Conservation (phyloP, 2,888 invertebrate genomes). For the Ectemnius cavifrons region DNA sequence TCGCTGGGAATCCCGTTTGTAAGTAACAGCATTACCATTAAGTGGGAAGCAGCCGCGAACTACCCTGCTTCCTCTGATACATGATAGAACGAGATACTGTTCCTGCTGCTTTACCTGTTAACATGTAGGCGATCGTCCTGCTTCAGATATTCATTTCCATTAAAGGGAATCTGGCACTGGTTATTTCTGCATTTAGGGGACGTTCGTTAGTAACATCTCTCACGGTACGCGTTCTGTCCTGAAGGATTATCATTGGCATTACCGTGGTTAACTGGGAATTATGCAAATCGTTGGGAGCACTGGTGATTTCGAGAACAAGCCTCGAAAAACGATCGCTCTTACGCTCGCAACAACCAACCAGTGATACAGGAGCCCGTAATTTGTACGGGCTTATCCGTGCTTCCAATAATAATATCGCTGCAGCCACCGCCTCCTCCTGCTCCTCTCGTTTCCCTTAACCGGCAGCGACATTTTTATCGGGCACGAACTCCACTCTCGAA, state of each 20-base stretch:
- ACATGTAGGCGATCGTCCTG: background rate
- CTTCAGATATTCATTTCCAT: constrained; percentile 23
- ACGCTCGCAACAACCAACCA: background rate
- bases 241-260: constrained; percentile 28
- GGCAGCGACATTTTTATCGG: background rate
- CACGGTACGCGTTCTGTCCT: background rate
- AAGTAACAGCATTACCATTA: constrained; percentile 27
- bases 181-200: constrained; percentile 11
- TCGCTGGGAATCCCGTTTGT: constrained; percentile 12
- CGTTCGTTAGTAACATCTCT: constrained; percentile 28
- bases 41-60: constrained; percentile 29
- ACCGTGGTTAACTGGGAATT: constrained; percentile 6
- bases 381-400: background rate
- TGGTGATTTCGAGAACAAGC: constrained; percentile 8
- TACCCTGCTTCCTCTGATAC: constrained; percentile 10
- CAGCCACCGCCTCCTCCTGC: background rate
- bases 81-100: too few relatives aligned
- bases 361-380: background rate
- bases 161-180: constrained; percentile 33
- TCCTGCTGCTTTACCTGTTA: too few relatives aligned
- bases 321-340: constrained; percentile 21
- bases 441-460: background rate
- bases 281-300: constrained; percentile 23
- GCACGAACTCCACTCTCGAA: background rate
- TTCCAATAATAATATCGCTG: constrained; percentile 4